Conservation (phyloP, 2,113 vertebrate genomes). For the Pholis gunnellus region DNA sequence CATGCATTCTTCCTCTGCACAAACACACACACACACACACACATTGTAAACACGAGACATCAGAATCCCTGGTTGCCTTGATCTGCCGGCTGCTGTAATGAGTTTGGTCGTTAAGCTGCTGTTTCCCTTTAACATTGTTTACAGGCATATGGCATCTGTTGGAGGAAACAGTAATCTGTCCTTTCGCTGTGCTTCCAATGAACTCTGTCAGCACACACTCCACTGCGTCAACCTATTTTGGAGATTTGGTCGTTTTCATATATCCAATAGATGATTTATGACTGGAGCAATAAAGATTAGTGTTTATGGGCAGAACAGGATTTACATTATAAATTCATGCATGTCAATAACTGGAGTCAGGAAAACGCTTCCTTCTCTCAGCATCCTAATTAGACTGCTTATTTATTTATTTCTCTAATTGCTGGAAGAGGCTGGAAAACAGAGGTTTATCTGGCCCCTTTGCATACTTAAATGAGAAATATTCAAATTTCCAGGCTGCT, state of each 20-base stretch:
- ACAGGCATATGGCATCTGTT: conserved; percentile 69
- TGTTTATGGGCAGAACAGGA: conserved; percentile 39
- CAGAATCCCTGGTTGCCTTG: conserved; percentile 56
- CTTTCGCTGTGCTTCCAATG: conserved; percentile 24
- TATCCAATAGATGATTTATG: conserved; percentile 50
- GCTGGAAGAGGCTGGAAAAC: conserved; percentile 58
- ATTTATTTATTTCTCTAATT: conserved; percentile 75
- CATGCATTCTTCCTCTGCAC: conserved; percentile 22
- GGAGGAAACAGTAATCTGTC: conserved; percentile 62
- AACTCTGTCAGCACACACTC: conserved; percentile 35
- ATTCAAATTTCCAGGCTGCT: conserved; percentile 67
- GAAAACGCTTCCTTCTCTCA: conserved; percentile 45
- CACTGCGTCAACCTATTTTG: conserved; percentile 43
- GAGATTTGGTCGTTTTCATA: conserved; percentile 51
- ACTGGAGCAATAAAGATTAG: conserved; percentile 57
- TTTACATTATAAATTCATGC: conserved; percentile 67
- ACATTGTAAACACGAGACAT: conserved; percentile 39
- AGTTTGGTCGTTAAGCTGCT: conserved; percentile 76
- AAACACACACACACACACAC: conserved; percentile 2
- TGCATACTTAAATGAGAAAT: conserved; percentile 74
- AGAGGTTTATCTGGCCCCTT: conserved; percentile 63
- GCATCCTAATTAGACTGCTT: conserved; percentile 61
- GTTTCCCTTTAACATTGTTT: conserved; percentile 79
- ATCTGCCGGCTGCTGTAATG: conserved; percentile 73
- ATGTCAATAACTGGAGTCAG: background rate